These are phyloP conservation scores for Hormiphora californensis DNA, from an alignment of 37 sponge, comb jelly and placozoan species.

Conservation along the genomic window DNA sequence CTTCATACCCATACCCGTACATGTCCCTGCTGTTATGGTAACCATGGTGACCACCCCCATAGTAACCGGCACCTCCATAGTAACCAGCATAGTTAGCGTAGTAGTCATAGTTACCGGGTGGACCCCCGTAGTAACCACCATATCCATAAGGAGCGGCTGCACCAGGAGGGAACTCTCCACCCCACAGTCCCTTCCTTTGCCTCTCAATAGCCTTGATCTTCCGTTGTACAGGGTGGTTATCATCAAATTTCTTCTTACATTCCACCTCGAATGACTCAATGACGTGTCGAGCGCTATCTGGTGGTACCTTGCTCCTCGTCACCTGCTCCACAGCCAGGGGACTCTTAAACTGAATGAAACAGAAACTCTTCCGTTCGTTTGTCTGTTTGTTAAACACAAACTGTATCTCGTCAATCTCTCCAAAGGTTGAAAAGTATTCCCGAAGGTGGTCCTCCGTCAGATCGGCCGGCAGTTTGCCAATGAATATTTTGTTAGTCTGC, in stretches of 20 bases:
- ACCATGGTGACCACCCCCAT: neutral
- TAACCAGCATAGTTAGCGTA: neutral
- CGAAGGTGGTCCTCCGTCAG: conserved; percentile 14
- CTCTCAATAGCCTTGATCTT: conserved; percentile 26
- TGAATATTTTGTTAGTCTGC: conserved; percentile 54
- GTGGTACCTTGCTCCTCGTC: conserved; percentile 2
- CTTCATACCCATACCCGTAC: conserved; percentile 31
- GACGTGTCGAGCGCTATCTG: conserved; percentile 12
- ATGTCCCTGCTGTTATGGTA: neutral
- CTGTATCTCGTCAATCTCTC: conserved; percentile 13
- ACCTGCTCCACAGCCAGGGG: conserved; percentile 9
- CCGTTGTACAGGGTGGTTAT: conserved; percentile 31
- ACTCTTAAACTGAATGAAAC: conserved; percentile 33
- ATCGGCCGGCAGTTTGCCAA: conserved; percentile 3
- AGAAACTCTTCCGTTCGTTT: conserved; percentile 21
- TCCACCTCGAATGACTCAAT: conserved; percentile 24
- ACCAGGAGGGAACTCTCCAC: too few relatives aligned
- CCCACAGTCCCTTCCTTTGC: neutral
- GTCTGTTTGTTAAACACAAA: conserved; percentile 48
- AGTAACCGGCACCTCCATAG: neutral
- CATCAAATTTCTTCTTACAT: conserved; percentile 46
- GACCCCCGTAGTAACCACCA: neutral
- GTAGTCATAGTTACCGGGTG: neutral
- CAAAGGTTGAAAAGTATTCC: conserved; percentile 3
- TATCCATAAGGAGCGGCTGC: too few relatives aligned